These are phyloP conservation scores for Lasioglossum zephyrum DNA, from an alignment of 2,888 invertebrate genomes.

Conservation along the genomic window DNA sequence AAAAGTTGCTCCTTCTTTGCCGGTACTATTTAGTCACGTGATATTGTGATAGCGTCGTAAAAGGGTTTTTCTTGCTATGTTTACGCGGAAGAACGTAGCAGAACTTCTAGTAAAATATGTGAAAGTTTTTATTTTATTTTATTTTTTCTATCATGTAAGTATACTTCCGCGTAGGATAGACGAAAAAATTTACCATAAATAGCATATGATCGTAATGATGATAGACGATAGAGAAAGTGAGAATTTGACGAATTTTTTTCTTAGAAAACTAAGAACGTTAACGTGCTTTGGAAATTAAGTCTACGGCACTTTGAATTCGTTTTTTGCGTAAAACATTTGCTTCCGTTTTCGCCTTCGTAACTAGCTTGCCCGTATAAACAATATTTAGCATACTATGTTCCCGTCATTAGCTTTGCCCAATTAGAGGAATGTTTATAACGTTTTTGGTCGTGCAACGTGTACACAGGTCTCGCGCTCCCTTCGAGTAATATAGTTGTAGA, in stretches of 20 bases:
- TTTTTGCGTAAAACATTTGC: background rate
- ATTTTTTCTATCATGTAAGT: background rate
- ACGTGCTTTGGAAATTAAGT: background rate
- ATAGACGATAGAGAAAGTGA: background rate
- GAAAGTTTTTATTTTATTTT: no score
- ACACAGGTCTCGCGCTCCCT: background rate
- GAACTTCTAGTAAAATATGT: no score
- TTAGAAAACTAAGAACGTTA: background rate
- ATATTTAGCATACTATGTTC: background rate
- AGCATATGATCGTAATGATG: background rate
- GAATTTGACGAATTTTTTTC: background rate
- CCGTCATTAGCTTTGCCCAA: background rate
- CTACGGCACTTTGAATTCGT: background rate
- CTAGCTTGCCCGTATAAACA: background rate
- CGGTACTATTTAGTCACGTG: no score
- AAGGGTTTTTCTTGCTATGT: no score
- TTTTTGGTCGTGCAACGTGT: background rate
- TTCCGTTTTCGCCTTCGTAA: background rate
- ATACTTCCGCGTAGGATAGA: no score
- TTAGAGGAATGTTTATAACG: slow-evolving; percentile 1
- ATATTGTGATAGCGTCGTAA: no score
- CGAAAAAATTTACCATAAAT: no score
- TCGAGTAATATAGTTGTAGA: background rate
- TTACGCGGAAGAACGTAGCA: no score
- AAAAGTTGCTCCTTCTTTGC: no score